Evolutionary conservation across 2,797 vertebrate genomes (phyloP), one percentile per base, ranked within the genome.

Genomic region (Coccyzus lansbergi): DNA sequence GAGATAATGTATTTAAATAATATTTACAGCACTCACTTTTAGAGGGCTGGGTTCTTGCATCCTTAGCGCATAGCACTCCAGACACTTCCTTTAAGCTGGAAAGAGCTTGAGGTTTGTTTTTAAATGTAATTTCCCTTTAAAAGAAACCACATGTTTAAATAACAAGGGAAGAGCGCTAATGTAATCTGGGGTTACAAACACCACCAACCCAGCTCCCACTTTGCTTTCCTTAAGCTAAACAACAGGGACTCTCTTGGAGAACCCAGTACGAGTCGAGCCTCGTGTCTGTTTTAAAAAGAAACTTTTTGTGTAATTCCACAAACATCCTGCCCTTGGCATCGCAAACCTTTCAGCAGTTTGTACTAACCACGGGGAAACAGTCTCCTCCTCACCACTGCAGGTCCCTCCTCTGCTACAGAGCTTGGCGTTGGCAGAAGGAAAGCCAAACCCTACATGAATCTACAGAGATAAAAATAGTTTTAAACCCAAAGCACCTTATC

Each of bases 1-100:
- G 94, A 95, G 92, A 95, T 90, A 90, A 95, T 58, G 71, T 71
- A 92, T 91, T 93, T 92, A 89, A 82, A 75, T 46, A 42, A 89
- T 89, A 95, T 93, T 95, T 87, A 94, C 81, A 86, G 79, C 93
- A 59, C 84, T 88, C 56, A 3, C 56, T 92, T 59, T 55, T 49
- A 90, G 81, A 67, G 40, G 86, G 71, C 33, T 92, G 81, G 52
- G 83, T 64, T 90, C 86, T 53, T 10, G 5, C 7, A 6, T 58
- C 82, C 71, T 87, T 24, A 64, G 79, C 28, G 60, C 2, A 7
- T 33, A 12, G 68, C 71, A 71, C 69, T 80, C 55, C 90, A 87
- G 68, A 89, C 11, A 10, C 65, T 75, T 91, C 82, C 82, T 80
- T 28, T 65, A 33, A 80, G 74, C 64, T 86, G 65, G 69, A 68